Conservation (phyloP, 2,797 vertebrate genomes). For the Enteromius trimaculatus region DNA sequence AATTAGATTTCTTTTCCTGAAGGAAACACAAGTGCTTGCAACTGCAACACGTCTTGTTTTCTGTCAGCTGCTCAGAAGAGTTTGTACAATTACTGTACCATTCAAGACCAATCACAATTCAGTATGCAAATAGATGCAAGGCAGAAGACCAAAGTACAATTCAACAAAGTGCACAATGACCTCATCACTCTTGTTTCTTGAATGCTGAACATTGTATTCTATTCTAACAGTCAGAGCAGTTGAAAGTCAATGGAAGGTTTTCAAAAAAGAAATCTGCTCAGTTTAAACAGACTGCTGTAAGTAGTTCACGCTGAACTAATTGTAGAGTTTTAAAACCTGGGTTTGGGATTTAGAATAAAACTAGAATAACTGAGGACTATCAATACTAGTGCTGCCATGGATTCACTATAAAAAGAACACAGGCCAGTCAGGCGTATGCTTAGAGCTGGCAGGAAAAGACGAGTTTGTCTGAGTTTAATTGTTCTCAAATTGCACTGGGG, state of each 20-base stretch:
- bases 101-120: conserved; percentile 19
- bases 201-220: conserved; percentile 5
- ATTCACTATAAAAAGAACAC: conserved; percentile 26
- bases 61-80: conserved; percentile 8
- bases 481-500: conserved; percentile 16
- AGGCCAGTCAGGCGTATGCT: conserved; percentile 3
- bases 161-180: conserved; percentile 1
- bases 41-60: background rate
- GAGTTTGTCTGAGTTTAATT: conserved; percentile 18
- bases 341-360: background rate
- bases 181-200: background rate
- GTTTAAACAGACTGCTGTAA: background rate
- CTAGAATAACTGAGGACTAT: conserved; percentile 5
- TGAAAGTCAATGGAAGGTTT: background rate
- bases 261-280: background rate
- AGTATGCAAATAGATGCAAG: background rate
- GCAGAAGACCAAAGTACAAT: background rate
- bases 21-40: background rate
- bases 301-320: background rate
- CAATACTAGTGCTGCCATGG: background rate
- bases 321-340: background rate
- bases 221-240: background rate
- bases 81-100: conserved; percentile 1
- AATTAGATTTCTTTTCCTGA: background rate
- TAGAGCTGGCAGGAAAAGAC: conserved; percentile 17